A percentile compares a stretch with the other conserved stretches of the same genome.
phyloP scores from a whole-genome alignment of 2,888 invertebrate genomes.

The Drosophila nigritarsus region DNA sequence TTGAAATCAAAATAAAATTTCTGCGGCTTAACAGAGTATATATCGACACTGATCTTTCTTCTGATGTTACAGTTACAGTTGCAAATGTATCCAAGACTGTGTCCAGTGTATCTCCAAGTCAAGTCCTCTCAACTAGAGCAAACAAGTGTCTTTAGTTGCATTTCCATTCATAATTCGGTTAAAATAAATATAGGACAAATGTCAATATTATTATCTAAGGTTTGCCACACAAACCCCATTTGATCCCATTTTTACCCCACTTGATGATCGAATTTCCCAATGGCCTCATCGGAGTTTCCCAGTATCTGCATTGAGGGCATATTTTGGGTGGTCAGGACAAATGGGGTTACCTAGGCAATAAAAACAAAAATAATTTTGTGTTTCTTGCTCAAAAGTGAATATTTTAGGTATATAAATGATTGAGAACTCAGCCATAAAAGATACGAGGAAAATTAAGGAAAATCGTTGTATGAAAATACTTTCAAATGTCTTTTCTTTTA shows the following conservation, averaged over 20 bases:
- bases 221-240: background rate
- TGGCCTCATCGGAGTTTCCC: background rate
- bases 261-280: background rate
- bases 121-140: background rate
- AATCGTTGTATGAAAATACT: background rate
- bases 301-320: background rate
- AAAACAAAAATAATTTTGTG: background rate
- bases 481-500: background rate
- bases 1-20: too few species aligned
- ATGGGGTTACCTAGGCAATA: background rate
- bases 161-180: background rate
- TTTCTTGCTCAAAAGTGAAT: background rate
- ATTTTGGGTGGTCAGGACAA: background rate
- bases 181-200: background rate
- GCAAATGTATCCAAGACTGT: background rate
- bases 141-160: background rate
- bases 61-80: background rate
- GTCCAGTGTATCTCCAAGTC: background rate
- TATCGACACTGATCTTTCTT: background rate
- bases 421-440: background rate
- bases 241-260: background rate
- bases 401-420: background rate
- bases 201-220: background rate
- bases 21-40: background rate
- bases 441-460: background rate